These are phyloP conservation scores for Trichopria drosophilae DNA, from an alignment of 2,888 invertebrate species.

Conservation along the genomic window DNA sequence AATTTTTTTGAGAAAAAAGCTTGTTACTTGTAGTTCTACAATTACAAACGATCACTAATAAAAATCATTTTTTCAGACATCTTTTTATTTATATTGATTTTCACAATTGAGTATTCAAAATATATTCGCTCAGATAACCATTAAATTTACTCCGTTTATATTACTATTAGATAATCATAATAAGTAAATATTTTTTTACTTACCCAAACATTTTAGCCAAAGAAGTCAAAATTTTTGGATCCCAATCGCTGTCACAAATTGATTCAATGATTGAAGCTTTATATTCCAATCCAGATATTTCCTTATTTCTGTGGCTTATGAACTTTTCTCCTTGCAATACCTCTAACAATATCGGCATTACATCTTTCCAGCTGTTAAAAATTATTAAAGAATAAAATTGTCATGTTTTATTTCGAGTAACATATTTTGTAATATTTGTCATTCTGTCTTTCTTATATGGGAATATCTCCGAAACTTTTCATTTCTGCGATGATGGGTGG, in stretches of 20 bases:
- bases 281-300: conserved; percentile 65
- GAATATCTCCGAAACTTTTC: no score
- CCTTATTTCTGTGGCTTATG: conserved; percentile 64
- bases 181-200: conserved; percentile 34
- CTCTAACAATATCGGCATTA: conserved; percentile 67
- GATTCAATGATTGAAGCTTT: conserved; percentile 65
- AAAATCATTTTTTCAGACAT: no score
- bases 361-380: conserved; percentile 67
- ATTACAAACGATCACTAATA: no score
- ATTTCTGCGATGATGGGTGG: no score
- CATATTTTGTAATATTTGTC: background rate
- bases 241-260: conserved; percentile 67
- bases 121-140: no score
- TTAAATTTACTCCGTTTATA: no score
- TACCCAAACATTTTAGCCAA: conserved; percentile 72
- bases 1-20: no score
- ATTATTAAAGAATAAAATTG: conserved; percentile 8
- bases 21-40: no score
- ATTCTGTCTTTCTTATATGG: no score
- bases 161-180: conserved; percentile 7
- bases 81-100: background rate
- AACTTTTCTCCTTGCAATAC: conserved; percentile 61
- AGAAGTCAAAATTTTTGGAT: conserved; percentile 64
- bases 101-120: background rate
- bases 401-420: background rate